Percentiles rank a stretch among this genome's conserved stretches.
Conservation (phyloP, 2,888 invertebrate species). For the Pilophorus perplexus region DNA sequence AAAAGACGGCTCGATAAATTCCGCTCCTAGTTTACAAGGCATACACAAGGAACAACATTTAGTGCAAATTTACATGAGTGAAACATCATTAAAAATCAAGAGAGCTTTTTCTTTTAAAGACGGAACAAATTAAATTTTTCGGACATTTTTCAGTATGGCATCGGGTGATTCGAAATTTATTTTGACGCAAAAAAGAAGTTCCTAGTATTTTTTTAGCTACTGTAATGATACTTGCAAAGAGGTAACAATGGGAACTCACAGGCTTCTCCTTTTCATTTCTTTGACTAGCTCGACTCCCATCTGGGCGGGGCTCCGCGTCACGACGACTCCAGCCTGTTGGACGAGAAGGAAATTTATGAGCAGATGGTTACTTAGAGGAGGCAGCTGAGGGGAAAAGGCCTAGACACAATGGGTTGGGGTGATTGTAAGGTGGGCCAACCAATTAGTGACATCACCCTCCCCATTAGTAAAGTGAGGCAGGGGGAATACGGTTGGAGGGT, state of each 20-base stretch:
- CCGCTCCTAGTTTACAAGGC: no score
- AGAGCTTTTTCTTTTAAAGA: not conserved
- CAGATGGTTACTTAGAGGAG: no score
- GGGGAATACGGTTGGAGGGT: no score
- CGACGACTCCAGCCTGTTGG: slow-evolving; percentile 84
- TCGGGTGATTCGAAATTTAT: no score
- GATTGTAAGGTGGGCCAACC: no score
- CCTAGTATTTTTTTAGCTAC: slow-evolving; percentile 6
- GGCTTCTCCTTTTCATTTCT: slow-evolving; percentile 79
- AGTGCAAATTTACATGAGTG: not conserved
- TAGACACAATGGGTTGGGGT: no score
- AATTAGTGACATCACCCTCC: no score
- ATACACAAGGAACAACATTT: not conserved
- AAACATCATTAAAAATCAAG: not conserved
- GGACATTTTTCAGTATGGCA: not conserved
- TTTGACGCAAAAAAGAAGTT: not conserved
- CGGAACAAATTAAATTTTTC: no score
- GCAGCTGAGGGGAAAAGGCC: no score
- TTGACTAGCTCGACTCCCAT: slow-evolving; percentile 87
- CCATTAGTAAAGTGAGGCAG: no score
- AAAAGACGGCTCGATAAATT: no score
- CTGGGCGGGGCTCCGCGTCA: slow-evolving; percentile 93
- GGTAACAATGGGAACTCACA: slow-evolving; percentile 45
- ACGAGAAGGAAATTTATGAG: slow-evolving; percentile 47
- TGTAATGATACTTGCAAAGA: slow-evolving; percentile 2